Conservation (phyloP, 2,113 vertebrate species). For the Scatophagus argus region DNA sequence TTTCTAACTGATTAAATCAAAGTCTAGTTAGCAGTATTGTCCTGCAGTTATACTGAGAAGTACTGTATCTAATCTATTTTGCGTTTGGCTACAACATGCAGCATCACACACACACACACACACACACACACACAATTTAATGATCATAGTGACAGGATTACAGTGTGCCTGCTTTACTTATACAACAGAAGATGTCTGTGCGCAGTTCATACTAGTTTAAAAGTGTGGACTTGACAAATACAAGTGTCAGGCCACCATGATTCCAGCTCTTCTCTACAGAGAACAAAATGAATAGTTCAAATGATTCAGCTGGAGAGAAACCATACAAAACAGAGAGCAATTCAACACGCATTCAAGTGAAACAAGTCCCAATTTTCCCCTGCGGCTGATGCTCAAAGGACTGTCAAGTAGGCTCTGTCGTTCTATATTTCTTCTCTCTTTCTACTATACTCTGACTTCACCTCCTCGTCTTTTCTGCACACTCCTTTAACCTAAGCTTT, state of each 20-base stretch:
- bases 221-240: slow-evolving; percentile 41
- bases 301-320: slow-evolving; percentile 60
- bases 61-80: neutral
- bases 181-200: slow-evolving; percentile 1
- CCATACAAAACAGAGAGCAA: slow-evolving; percentile 55
- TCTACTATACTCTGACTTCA: slow-evolving; percentile 10
- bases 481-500: slow-evolving; percentile 12
- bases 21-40: neutral
- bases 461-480: slow-evolving; percentile 8
- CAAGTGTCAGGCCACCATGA: slow-evolving; percentile 45
- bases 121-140: too few species aligned
- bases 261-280: slow-evolving; percentile 41
- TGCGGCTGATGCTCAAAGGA: slow-evolving; percentile 57
- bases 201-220: slow-evolving; percentile 26
- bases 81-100: neutral
- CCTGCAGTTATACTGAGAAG: neutral
- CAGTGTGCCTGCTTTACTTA: neutral
- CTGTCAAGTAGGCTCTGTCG: slow-evolving; percentile 42
- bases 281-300: slow-evolving; percentile 55
- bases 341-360: slow-evolving; percentile 62
- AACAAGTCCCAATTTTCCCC: slow-evolving; percentile 59
- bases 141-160: slow-evolving; percentile 14
- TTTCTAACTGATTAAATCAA: neutral
- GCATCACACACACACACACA: neutral
- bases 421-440: slow-evolving; percentile 26